Evolutionary conservation across 1,140 invertebrate genomes (phyloP).

Genomic region (Drosophila subpulchrella): DNA sequence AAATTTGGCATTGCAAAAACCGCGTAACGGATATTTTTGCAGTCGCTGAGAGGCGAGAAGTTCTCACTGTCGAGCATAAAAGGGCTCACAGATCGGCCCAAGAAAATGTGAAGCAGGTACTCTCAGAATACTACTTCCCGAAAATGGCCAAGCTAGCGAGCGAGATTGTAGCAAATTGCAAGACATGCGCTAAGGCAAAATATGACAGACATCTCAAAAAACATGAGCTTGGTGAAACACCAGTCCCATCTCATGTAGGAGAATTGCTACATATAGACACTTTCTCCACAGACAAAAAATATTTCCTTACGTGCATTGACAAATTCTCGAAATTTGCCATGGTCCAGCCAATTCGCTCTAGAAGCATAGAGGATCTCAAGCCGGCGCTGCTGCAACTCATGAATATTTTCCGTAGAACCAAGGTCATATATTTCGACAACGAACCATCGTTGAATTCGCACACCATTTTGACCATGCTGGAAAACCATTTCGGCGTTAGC

Average conservation of each 20-base stretch:
- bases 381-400: neutral
- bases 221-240: neutral
- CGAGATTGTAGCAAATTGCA: conserved; percentile 2
- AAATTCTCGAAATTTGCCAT: conserved; percentile 2
- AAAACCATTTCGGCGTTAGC: conserved; percentile 11
- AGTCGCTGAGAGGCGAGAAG: neutral
- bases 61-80: neutral
- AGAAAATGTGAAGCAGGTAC: conserved; percentile 8
- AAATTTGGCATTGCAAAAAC: neutral
- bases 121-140: neutral
- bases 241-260: neutral
- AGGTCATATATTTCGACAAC: conserved; percentile 4
- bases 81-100: conserved; percentile 2
- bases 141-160: conserved; percentile 2
- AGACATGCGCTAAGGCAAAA: neutral
- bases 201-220: neutral
- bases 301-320: conserved; percentile 26
- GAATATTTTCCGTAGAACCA: conserved; percentile 7
- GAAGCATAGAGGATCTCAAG: neutral
- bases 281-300: conserved; percentile 1
- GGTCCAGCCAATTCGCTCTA: conserved; percentile 11
- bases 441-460: neutral
- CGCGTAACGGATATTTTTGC: neutral
- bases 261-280: conserved; percentile 1
- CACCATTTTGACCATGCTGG: neutral